phyloP scores from a whole-genome alignment of 2,797 vertebrate species.

The Rhynchonycteris naso region DNA sequence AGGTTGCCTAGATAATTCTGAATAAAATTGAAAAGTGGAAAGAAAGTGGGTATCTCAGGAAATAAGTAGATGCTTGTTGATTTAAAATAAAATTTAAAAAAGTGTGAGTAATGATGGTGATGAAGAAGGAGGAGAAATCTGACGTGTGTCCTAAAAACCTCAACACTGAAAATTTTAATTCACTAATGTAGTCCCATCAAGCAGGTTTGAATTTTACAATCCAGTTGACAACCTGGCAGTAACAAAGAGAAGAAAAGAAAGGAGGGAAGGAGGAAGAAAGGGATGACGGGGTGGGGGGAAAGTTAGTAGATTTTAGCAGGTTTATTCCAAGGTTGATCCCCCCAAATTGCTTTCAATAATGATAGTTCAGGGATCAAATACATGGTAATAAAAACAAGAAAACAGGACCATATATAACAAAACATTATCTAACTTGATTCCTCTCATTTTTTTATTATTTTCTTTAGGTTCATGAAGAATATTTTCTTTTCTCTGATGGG shows the following conservation, averaged over 20 bases:
- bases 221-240: neutral
- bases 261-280: neutral
- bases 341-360: neutral
- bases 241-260: neutral
- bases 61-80: neutral
- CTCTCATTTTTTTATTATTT: neutral
- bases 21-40: constrained; percentile 63
- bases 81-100: neutral
- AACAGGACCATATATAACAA: neutral
- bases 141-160: neutral
- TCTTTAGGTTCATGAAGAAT: neutral
- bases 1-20: constrained; percentile 67
- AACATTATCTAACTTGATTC: neutral
- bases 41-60: constrained; percentile 19
- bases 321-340: neutral
- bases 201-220: neutral
- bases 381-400: neutral
- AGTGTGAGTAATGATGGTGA: neutral
- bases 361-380: neutral
- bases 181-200: neutral
- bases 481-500: neutral
- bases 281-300: constrained; percentile 10
- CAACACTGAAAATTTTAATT: neutral
- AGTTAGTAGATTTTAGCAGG: neutral
- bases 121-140: neutral